Conservation (phyloP, 2,888 invertebrate species). For the Notodonta ziczac region DNA sequence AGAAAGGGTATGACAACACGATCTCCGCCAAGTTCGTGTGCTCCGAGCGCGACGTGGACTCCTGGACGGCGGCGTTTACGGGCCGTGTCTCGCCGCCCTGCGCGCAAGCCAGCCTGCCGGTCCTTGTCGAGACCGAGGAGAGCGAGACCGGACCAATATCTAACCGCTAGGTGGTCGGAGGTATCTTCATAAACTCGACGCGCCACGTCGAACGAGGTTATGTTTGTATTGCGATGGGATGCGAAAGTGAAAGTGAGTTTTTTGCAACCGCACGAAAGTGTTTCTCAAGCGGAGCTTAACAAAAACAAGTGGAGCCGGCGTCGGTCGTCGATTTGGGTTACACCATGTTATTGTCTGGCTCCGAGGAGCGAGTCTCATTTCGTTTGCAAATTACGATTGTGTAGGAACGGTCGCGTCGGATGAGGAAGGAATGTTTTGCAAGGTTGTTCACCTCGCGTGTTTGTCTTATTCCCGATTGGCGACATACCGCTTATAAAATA, state of each 20-base stretch:
- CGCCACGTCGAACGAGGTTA: constrained; percentile 57
- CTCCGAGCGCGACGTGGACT: constrained; percentile 82
- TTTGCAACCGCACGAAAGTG: constrained; percentile 71
- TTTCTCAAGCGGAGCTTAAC: constrained; percentile 39
- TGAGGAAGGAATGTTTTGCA: constrained; percentile 26
- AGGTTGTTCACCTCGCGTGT: constrained; percentile 32
- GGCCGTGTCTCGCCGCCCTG: constrained; percentile 70
- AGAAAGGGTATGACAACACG: constrained; percentile 86
- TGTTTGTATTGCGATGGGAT: constrained; percentile 74
- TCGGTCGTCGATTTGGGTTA: constrained; percentile 46
- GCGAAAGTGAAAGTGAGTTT: constrained; percentile 74
- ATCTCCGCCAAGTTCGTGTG: constrained; percentile 85
- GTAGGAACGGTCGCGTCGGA: constrained; percentile 23
- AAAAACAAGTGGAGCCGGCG: constrained; percentile 38
- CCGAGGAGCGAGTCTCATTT: constrained; percentile 21
- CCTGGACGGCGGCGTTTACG: constrained; percentile 86
- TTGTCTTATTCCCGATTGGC: constrained; percentile 19
- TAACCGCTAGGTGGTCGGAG: constrained; percentile 48
- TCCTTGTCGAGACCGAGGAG: constrained; percentile 86
- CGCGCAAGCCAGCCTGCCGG: constrained; percentile 82
- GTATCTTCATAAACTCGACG: constrained; percentile 52
- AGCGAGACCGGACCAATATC: constrained; percentile 43
- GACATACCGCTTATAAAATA: constrained; percentile 7
- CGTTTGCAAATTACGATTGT: constrained; percentile 34
- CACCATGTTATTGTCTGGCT: constrained; percentile 37